Percentiles rank a stretch among this genome's conserved stretches.
Evolutionary conservation across 2,888 invertebrate genomes (phyloP).

Genomic region (Gasteruption jaculator): DNA sequence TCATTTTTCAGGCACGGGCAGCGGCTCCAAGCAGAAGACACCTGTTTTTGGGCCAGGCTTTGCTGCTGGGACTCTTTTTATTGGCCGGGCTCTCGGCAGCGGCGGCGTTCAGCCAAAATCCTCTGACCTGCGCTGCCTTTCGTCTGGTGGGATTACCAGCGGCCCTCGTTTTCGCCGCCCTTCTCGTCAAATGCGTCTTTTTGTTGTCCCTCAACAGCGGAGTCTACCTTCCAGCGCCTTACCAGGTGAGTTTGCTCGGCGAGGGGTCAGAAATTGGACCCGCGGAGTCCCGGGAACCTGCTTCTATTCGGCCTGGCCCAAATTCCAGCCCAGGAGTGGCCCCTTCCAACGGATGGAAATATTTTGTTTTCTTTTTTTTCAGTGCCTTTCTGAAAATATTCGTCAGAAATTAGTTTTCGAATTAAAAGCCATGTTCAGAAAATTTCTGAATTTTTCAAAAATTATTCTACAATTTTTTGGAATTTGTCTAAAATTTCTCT

Average conservation of each 20-base stretch:
- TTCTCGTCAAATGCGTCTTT: constrained; percentile 92
- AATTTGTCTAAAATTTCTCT: too few relatives aligned
- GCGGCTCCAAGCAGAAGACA: constrained; percentile 81
- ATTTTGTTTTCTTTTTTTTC: too few relatives aligned
- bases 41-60: constrained; percentile 80
- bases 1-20: constrained; percentile 59
- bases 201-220: constrained; percentile 86
- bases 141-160: constrained; percentile 79
- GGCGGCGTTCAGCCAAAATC: constrained; percentile 72
- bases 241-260: constrained; percentile 66
- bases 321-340: too few relatives aligned
- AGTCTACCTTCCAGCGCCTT: constrained; percentile 87
- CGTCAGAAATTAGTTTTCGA: too few relatives aligned
- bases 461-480: too few relatives aligned
- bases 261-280: too few relatives aligned
- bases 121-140: constrained; percentile 76
- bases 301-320: too few relatives aligned
- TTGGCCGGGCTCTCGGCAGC: constrained; percentile 77
- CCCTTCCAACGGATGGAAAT: too few relatives aligned
- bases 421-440: too few relatives aligned
- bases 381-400: too few relatives aligned
- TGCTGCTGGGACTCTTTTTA: constrained; percentile 77
- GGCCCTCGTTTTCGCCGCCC: constrained; percentile 82
- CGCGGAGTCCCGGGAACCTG: too few relatives aligned
- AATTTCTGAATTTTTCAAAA: too few relatives aligned